Evolutionary conservation across 2,113 vertebrate species (phyloP).

Genomic region (Laticauda laticaudata): DNA sequence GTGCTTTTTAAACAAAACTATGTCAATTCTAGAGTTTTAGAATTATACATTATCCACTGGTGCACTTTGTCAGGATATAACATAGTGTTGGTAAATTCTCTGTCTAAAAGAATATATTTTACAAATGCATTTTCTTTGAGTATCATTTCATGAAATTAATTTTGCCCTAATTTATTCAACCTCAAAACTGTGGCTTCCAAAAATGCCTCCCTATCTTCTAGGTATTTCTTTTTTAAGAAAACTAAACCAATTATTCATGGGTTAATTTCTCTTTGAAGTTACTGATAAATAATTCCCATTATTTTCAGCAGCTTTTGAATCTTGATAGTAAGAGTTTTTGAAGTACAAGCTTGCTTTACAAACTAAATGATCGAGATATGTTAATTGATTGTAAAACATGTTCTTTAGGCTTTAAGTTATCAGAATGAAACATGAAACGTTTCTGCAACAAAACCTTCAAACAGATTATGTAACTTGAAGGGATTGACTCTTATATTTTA

Average conservation of each 20-base stretch:
- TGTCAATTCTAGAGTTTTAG: neutral
- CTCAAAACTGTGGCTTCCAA: neutral
- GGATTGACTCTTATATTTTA: neutral
- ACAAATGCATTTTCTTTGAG: neutral
- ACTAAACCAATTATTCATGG: neutral
- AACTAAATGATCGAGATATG: neutral
- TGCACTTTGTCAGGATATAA: neutral
- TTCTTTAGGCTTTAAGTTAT: neutral
- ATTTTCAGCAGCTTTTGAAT: neutral
- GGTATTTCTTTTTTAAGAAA: neutral
- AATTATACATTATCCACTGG: neutral
- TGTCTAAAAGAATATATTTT: neutral
- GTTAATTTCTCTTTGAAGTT: neutral
- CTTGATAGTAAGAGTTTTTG: neutral
- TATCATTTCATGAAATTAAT: neutral
- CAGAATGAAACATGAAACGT: neutral
- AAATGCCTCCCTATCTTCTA: neutral
- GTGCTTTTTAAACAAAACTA: neutral
- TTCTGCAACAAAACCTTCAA: neutral
- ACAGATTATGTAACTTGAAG: neutral
- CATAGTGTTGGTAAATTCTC: neutral
- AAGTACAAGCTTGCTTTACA: neutral
- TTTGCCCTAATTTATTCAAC: neutral
- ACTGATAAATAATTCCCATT: neutral
- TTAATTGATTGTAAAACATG: neutral